phyloP scores from a whole-genome alignment of 2,888 invertebrate species.

The Stenolophus ochropezus region DNA sequence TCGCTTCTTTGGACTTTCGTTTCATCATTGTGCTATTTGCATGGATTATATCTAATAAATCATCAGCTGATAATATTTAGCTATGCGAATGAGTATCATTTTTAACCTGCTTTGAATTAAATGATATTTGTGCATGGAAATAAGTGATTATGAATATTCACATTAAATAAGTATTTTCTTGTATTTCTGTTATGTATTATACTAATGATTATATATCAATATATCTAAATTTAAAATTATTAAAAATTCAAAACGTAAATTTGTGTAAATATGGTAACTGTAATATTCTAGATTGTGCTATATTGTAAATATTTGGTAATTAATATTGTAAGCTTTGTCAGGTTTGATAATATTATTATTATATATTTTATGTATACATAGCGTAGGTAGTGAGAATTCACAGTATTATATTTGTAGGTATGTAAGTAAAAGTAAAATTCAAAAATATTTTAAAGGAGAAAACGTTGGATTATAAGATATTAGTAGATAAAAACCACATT shows the following conservation, averaged over 20 bases:
- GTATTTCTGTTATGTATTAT: background rate
- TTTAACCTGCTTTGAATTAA: background rate
- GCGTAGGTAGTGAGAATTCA: background rate
- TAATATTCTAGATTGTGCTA: background rate
- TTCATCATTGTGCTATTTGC: constrained; percentile 36
- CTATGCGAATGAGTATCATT: background rate
- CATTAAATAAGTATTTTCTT: constrained; percentile 40
- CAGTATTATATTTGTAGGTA: background rate
- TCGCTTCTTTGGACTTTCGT: constrained; percentile 60
- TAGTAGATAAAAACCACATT: too few relatives aligned
- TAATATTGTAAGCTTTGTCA: background rate
- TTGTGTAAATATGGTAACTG: too few relatives aligned
- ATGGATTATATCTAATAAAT: constrained; percentile 22
- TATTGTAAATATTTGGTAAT: too few relatives aligned
- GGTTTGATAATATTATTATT: too few relatives aligned
- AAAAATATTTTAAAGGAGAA: too few relatives aligned
- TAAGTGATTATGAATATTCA: constrained; percentile 32
- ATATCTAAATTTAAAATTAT: background rate
- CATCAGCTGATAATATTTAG: constrained; percentile 1
- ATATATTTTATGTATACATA: too few relatives aligned
- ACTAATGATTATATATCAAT: background rate
- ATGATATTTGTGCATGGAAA: constrained; percentile 12
- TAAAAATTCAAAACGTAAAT: background rate
- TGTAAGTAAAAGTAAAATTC: too few relatives aligned
- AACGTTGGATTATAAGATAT: too few relatives aligned